Conservation (phyloP, 2,113 vertebrate genomes). For the Malaclemys terrapin region DNA sequence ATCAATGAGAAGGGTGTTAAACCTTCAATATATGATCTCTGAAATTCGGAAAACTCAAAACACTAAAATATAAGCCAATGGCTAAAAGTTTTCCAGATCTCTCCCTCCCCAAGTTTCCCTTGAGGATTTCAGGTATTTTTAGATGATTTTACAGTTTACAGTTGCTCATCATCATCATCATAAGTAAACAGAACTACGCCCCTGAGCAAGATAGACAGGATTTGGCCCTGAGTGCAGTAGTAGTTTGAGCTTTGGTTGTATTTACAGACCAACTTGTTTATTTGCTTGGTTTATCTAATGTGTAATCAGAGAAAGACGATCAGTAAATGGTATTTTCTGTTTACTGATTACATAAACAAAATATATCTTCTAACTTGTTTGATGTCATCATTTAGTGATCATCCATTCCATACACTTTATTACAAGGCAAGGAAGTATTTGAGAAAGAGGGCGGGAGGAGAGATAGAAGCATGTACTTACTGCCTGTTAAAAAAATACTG, state of each 20-base stretch:
- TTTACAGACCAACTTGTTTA: background rate
- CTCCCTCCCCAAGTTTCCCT: background rate
- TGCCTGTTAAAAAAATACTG: background rate
- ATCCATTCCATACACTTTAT: background rate
- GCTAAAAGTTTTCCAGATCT: background rate
- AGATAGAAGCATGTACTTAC: background rate
- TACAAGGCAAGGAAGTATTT: background rate
- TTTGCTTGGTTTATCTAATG: slow-evolving; percentile 44
- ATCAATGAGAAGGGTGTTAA: background rate
- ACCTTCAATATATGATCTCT: background rate
- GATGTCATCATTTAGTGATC: background rate
- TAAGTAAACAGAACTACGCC: background rate
- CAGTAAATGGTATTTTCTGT: slow-evolving; percentile 24
- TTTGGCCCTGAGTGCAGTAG: background rate
- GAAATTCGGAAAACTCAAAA: background rate
- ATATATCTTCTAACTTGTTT: background rate
- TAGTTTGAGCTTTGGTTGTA: slow-evolving; percentile 2
- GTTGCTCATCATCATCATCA: slow-evolving; percentile 32
- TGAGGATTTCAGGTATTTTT: background rate
- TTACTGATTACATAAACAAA: background rate
- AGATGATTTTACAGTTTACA: slow-evolving; percentile 18
- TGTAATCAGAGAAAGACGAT: slow-evolving; percentile 4
- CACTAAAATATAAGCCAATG: background rate
- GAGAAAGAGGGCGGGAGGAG: background rate
- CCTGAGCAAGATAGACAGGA: background rate